These are phyloP conservation scores for Neoscelio sp. DNA, from an alignment of 2,888 invertebrate genomes.

Conservation along the genomic window DNA sequence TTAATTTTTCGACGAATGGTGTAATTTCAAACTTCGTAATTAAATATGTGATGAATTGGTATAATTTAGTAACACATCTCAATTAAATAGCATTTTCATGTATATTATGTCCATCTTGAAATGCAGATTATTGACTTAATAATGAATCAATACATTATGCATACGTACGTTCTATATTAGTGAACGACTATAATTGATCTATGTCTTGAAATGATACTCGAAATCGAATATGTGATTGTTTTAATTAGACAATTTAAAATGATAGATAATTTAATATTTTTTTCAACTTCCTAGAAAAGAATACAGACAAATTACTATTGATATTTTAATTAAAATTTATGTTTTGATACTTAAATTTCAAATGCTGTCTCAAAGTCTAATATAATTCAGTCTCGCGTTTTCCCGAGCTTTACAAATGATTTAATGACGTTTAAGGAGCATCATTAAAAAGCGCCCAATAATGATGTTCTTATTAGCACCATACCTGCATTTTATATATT, in stretches of 20 bases:
- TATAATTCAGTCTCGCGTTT: too few species aligned
- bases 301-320: too few species aligned
- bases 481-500: too few species aligned
- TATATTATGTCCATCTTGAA: conserved; percentile 1
- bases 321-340: too few species aligned
- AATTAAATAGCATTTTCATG: conserved; percentile 14
- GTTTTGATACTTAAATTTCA: too few species aligned
- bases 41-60: background rate
- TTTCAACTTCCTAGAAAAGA: too few species aligned
- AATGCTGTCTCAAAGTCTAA: too few species aligned
- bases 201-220: background rate
- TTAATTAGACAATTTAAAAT: background rate
- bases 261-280: too few species aligned
- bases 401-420: too few species aligned
- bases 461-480: too few species aligned
- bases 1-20: background rate
- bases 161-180: conserved; percentile 15
- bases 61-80: conserved; percentile 2
- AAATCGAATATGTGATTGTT: conserved; percentile 1
- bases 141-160: conserved; percentile 29
- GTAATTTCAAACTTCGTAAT: background rate
- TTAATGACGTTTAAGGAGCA: too few species aligned
- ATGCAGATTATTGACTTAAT: conserved; percentile 29
- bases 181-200: conserved; percentile 12
- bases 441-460: too few species aligned